Base-by-base conservation (phyloP, 1,140 invertebrate genomes). In the Hydropsyche tenuis region DNA sequence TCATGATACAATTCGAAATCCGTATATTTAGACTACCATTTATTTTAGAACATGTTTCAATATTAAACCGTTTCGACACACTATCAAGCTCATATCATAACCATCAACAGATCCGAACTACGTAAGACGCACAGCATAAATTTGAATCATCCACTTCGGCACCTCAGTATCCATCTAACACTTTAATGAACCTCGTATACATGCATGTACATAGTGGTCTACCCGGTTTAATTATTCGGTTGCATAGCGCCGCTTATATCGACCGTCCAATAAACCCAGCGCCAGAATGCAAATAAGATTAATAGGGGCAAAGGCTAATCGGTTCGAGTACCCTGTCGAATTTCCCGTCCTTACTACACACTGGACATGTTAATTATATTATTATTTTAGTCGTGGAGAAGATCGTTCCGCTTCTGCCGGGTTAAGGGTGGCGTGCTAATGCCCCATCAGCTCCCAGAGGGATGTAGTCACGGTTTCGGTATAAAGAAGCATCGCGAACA, bases 151-250 rank as follows among this genome's bases (percentile, higher is more conserved):
- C 48, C 20, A 51, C 48, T 51, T 51, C 48, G 14, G 14, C 20
- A 51, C 48, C 5, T 22, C 48, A 5, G n/a, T 51, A 5, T 3
- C 14, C 14, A 22, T 14, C 48, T 51, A 22, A 16, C 1, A 22
- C 2, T 46, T 65, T 65, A 65, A 65, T 43, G 63, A 65, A 46
- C 14, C 63, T 46, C 14, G 30, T 65, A 65, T 65, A 42, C 43
- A 65, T 43, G 63, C 43, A 65, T 9, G 9, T 9, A 37, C 30
- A 9, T 37, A 37, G 30, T 43, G 56, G 22, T 23, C 23, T 14
- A 18, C 22, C 16, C 25, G n/a, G 16, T 18, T 65, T 43, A 65
- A 65, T 65, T 65, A 65, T 65, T 65, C 63, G 63, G 65, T 27
- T n/a, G 65, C 45, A 68, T 25, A 7, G 3, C 45, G n/a, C 65